A percentile compares a stretch with the other conserved stretches of the same genome.
phyloP scores from a whole-genome alignment of 1,140 invertebrate genomes.

The Ceratina japonica region DNA sequence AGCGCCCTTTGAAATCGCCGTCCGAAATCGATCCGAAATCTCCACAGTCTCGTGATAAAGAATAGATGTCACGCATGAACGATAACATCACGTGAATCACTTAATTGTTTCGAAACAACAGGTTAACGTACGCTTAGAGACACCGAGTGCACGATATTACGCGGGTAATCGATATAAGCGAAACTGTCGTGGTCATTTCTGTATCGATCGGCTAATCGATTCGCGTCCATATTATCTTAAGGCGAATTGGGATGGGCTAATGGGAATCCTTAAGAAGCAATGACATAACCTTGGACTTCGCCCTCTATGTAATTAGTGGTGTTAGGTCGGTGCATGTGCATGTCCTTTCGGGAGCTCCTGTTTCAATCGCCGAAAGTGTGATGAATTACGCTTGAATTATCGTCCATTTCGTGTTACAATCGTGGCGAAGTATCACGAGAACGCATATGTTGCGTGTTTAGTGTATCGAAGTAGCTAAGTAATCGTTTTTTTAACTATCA shows the following conservation, averaged over 20 bases:
- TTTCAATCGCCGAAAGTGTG: background rate
- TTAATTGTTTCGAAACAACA: too few relatives aligned
- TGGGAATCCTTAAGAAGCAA: background rate
- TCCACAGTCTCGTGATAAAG: too few relatives aligned
- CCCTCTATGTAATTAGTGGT: slow-evolving; percentile 11
- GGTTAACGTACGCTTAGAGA: too few relatives aligned
- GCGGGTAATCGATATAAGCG: too few relatives aligned
- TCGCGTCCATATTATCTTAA: background rate
- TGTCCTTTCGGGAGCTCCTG: background rate
- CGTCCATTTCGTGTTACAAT: background rate
- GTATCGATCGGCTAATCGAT: too few relatives aligned
- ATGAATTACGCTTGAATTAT: background rate
- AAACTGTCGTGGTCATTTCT: too few relatives aligned
- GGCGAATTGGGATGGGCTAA: too few relatives aligned
- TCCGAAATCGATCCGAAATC: too few relatives aligned
- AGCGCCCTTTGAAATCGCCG: too few relatives aligned
- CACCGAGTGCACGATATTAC: too few relatives aligned
- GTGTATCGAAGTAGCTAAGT: background rate
- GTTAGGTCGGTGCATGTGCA: background rate
- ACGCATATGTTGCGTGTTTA: background rate
- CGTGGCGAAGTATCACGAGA: background rate
- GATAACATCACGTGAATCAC: too few relatives aligned
- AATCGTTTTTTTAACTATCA: background rate
- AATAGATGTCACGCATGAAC: too few relatives aligned
- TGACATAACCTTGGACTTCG: background rate